These are phyloP conservation scores for Cephus rjabovi DNA, from an alignment of 2,888 invertebrate genomes.

Conservation along the genomic window DNA sequence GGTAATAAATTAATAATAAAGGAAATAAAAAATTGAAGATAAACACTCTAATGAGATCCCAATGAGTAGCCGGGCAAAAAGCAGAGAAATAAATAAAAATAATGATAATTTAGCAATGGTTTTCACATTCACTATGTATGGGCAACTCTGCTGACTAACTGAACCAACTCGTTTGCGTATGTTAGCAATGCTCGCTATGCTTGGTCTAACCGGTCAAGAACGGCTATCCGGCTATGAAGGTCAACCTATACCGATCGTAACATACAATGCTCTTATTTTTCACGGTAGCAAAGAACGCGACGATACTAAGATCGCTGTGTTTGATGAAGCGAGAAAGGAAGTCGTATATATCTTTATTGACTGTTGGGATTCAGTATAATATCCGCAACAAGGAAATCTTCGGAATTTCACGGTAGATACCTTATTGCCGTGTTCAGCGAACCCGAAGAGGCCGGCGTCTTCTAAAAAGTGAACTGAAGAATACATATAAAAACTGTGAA, in stretches of 20 bases:
- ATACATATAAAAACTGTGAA: not conserved
- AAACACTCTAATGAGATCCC: no score
- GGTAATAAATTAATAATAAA: no score
- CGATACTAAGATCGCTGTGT: not conserved
- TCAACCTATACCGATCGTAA: not conserved
- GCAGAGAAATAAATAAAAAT: no score
- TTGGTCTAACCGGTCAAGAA: slow-evolving; percentile 1
- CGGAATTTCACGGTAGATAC: not conserved
- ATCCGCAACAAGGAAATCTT: not conserved
- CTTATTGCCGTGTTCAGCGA: not conserved
- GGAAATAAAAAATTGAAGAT: no score
- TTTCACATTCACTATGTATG: not conserved
- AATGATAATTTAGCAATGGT: not conserved
- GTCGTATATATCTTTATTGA: not conserved
- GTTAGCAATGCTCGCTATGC: not conserved
- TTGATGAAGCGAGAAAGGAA: not conserved
- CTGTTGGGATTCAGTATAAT: not conserved
- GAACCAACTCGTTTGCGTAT: not conserved
- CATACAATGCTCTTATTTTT: slow-evolving; percentile 7
- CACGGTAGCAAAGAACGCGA: not conserved
- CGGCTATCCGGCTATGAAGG: slow-evolving; percentile 9
- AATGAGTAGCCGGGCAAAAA: no score
- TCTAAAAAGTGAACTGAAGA: not conserved
- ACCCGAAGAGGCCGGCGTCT: not conserved
- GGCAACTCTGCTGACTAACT: not conserved